Evolutionary conservation across 1,140 invertebrate species (phyloP), one percentile per base, ranked within the genome.

Genomic region (Elymnias hypermnestra): DNA sequence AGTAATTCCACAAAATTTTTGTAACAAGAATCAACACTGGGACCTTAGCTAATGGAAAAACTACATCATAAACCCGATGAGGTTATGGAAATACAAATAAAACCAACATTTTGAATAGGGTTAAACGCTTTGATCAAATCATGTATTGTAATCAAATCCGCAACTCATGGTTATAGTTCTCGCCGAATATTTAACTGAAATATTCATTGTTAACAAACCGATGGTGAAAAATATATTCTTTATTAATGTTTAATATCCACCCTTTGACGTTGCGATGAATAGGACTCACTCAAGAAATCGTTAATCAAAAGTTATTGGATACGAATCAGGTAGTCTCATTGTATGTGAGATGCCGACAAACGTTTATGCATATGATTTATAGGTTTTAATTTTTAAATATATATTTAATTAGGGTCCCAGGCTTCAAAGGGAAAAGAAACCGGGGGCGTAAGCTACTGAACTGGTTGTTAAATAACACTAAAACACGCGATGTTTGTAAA

Each of bases 231-330:
- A 81, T 54, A 74, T 75, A 63, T 60, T 63, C 69, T 74, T 70
- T 84, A 81, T 83, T 81, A 78, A 79, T 72, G 67, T 59, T 71
- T 72, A 75, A 70, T 67, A 70, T 78, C n/a, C 72, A 74, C 71
- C 72, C 77, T 78, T 84, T 84, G 75, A 75, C 58, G 71, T 58
- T 53, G 45, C 66, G 21, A 75, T 82, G 68, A 84, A 84, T 82
- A 71, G 77, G 55, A 81, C 65, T 82, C 75, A 81, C 81, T 84
- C 81, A 84, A 78, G 73, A 72, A 58, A 61, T 84, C 81, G 81
- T 84, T 84, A 84, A 84, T 84, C 81, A 84, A 79, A 65, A 36
- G 52, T 66, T 82, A 78, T 83, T 77, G 72, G 74, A 61, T 72
- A 64, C 53, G 60, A 78, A 78, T 81, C 73, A 79, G 79, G 79